Conservation (phyloP, 2,888 invertebrate genomes). For the Apantesis nais region DNA sequence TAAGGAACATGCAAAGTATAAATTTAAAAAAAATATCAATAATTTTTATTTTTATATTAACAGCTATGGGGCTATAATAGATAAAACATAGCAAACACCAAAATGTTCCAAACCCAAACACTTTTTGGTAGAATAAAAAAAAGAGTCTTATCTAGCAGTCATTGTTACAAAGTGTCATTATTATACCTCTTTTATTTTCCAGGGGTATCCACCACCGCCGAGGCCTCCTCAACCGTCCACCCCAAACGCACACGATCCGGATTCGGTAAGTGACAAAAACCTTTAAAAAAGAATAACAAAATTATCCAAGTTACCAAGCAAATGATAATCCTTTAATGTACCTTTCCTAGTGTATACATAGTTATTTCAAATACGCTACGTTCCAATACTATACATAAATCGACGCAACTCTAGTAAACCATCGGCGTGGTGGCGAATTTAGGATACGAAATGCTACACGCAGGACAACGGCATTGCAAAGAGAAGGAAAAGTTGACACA, state of each 20-base stretch:
- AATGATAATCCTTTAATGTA: not conserved
- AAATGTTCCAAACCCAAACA: not conserved
- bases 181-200: constrained; percentile 43
- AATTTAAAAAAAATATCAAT: no score
- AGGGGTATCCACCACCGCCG: constrained; percentile 90
- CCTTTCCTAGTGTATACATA: no score
- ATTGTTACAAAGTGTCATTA: not conserved
- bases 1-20: no score
- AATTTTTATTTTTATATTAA: not conserved
- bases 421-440: no score
- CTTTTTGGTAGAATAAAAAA: not conserved
- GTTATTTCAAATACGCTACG: no score
- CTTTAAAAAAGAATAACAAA: not conserved
- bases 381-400: no score
- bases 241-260: constrained; percentile 91
- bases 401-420: no score
- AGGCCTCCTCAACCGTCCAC: constrained; percentile 91
- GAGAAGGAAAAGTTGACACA: no score
- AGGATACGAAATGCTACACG: no score
- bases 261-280: constrained; percentile 87
- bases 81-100: not conserved
- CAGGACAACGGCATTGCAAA: no score
- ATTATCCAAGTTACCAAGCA: not conserved
- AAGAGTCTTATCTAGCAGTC: not conserved
- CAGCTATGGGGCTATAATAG: not conserved